Conservation (phyloP, 2,888 invertebrate genomes). For the Rosalia funebris region DNA sequence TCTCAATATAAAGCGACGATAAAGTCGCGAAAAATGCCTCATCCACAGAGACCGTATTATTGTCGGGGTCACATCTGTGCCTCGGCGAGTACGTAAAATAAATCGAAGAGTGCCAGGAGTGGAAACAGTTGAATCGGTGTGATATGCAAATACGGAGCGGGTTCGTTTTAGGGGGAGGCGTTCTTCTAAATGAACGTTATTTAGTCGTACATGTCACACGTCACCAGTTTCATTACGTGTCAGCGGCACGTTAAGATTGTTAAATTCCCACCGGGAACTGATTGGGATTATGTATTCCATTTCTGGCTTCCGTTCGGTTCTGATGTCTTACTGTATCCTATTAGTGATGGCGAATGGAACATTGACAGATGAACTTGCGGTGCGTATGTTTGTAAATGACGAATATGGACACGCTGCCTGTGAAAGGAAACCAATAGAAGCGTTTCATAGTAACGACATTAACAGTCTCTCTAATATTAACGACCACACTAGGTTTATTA, state of each 20-base stretch:
- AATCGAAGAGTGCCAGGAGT: conserved; percentile 52
- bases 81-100: conserved; percentile 54
- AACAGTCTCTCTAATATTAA: no score
- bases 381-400: neutral
- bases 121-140: conserved; percentile 54
- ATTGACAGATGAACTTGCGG: conserved; percentile 28
- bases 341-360: conserved; percentile 24
- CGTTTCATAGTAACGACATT: no score
- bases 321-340: conserved; percentile 30
- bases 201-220: conserved; percentile 59
- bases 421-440: no score
- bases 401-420: neutral
- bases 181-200: conserved; percentile 57
- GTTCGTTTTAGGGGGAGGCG: conserved; percentile 44
- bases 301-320: conserved; percentile 34
- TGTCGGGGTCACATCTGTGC: conserved; percentile 50
- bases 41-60: conserved; percentile 11
- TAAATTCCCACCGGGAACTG: conserved; percentile 56
- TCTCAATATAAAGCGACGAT: conserved; percentile 26
- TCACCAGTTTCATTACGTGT: conserved; percentile 60
- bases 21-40: conserved; percentile 20
- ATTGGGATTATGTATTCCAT: conserved; percentile 56
- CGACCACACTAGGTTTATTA: no score
- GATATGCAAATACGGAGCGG: conserved; percentile 55
- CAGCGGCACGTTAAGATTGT: conserved; percentile 57